Conservation (phyloP, 2,888 invertebrate genomes). For the Ethmia dodecea region DNA sequence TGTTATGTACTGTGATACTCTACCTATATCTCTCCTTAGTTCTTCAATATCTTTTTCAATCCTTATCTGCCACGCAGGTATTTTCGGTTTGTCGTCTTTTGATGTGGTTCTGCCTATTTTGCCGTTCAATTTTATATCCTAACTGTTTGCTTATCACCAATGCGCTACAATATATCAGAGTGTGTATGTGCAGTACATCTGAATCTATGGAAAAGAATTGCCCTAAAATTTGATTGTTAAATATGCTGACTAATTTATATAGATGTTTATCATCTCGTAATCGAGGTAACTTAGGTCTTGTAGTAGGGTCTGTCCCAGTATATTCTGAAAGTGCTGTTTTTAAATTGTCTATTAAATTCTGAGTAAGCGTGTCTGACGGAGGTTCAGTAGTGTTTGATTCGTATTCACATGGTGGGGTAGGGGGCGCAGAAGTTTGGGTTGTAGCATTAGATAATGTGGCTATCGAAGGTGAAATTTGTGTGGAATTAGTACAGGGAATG, state of each 20-base stretch:
- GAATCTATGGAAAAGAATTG: background rate
- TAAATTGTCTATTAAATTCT: background rate
- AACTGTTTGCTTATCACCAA: slow-evolving; percentile 10
- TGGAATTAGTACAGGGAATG: background rate
- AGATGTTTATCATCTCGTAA: slow-evolving; percentile 5
- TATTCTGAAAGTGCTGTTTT: background rate
- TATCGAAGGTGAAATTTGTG: background rate
- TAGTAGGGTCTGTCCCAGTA: no score
- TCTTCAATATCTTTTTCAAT: slow-evolving; percentile 15
- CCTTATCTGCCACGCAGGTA: slow-evolving; percentile 16
- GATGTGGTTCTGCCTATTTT: background rate
- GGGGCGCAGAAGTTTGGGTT: background rate
- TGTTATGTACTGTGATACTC: slow-evolving; percentile 16
- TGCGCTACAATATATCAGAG: slow-evolving; percentile 17
- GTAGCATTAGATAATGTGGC: background rate
- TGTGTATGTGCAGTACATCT: slow-evolving; percentile 10
- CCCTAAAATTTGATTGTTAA: slow-evolving; percentile 6
- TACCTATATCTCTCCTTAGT: slow-evolving; percentile 17
- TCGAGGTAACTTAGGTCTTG: slow-evolving; percentile 13
- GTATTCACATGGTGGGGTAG: background rate
- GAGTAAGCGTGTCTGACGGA: background rate
- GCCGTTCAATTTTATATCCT: slow-evolving; percentile 11
- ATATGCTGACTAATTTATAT: slow-evolving; percentile 1
- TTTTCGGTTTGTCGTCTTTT: slow-evolving; percentile 8
- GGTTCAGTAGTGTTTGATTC: background rate